Evolutionary conservation across 2,797 vertebrate genomes (phyloP), one percentile per base, ranked within the genome.

Genomic region (Coregonus suidteri): DNA sequence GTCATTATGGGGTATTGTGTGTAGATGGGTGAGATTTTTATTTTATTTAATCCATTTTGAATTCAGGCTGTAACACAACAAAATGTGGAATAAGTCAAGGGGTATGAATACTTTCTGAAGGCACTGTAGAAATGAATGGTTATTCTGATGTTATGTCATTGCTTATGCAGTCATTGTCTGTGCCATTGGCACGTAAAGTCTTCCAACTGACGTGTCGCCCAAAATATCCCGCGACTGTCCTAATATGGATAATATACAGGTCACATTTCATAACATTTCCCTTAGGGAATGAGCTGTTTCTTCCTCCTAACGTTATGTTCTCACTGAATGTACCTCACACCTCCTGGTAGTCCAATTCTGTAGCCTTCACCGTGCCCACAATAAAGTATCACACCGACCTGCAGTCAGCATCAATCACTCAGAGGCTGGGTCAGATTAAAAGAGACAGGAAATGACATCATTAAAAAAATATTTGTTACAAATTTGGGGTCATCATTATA

Each of bases 391-490:
- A 73, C 80, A n/a, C 15, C 18, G 4, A 73, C 52, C 52, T 30
- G 4, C 4, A 6, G 15, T 56, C 52, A 16, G 5, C n/a, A 56
- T 78, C 65, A 76, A 69, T 4, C 35, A 73, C 53, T 16, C 54
- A 77, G 80, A 31, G n/a, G 67, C 34, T 65, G 52, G 69, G 77
- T 74, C 47, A 16, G 75, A 16, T 82, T 84, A 71, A 79, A 84
- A 83, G n/a, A 71, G 52, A 14, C 64, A 76, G 67, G 41, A 80
- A 77, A 54, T 65, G 73, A 69, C 75, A 76, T 84, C 86, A 37
- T 66, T 16, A 25, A 6, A 31, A 16, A 34, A 56, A 73, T 78
- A 82, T 79, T 72, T 71, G 74, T 66, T 64, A 76, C 67, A 74
- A 79, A 83, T 82, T 75, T 73, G 62, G 80, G 81, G 73, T 66